Evolutionary conservation across 1,140 invertebrate genomes (phyloP).

Genomic region (Marisa cornuarietis): DNA sequence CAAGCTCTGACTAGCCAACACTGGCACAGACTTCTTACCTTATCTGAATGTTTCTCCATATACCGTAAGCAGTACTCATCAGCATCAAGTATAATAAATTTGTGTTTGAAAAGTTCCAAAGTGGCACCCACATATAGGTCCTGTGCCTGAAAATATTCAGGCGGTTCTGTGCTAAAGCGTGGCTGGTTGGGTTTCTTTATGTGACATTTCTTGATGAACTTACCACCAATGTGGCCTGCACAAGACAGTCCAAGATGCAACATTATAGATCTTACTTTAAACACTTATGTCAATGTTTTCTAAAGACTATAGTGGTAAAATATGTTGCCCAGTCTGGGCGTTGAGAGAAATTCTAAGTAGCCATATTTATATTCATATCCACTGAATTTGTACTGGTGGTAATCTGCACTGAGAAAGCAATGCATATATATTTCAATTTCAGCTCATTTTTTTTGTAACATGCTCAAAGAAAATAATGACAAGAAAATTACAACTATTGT

Average conservation of each 20-base stretch:
- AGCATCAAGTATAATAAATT: conserved; percentile 80
- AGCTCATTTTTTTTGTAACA: no score
- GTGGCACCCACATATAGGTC: conserved; percentile 85
- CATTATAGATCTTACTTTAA: background rate
- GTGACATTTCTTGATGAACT: conserved; percentile 74
- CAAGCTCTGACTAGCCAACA: background rate
- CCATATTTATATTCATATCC: no score
- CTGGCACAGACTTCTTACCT: conserved; percentile 69
- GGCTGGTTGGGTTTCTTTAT: conserved; percentile 79
- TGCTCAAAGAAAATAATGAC: no score
- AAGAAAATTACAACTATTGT: no score
- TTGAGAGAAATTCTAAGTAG: no score
- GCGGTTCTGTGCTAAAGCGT: conserved; percentile 70
- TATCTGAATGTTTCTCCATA: conserved; percentile 80
- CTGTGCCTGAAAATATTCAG: conserved; percentile 77
- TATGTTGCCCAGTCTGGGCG: no score
- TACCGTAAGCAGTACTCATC: conserved; percentile 87
- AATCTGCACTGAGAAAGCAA: no score
- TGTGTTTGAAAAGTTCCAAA: conserved; percentile 79
- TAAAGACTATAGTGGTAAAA: no score
- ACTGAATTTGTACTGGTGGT: no score
- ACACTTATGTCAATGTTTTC: no score
- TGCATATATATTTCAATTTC: no score
- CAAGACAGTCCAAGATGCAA: conserved; percentile 22
- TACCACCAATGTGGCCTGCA: conserved; percentile 72